phyloP scores from a whole-genome alignment of 2,888 invertebrate species.

The Dromius quadrimaculatus region DNA sequence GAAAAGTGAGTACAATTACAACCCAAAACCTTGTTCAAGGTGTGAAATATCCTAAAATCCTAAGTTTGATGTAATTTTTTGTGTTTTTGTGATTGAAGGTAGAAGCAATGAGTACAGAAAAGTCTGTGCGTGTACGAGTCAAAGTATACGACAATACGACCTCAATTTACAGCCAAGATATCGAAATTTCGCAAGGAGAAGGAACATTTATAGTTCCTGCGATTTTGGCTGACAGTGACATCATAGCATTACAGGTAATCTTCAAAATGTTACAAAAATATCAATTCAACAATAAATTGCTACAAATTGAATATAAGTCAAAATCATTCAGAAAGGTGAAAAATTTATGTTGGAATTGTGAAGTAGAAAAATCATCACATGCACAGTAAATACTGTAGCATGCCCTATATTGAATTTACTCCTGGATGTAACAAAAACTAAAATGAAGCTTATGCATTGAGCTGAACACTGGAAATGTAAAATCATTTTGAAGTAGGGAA shows the following conservation, averaged over 20 bases:
- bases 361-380: not conserved
- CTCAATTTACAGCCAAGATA: constrained; percentile 78
- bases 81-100: constrained; percentile 66
- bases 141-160: constrained; percentile 77
- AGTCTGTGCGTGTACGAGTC: constrained; percentile 74
- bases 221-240: constrained; percentile 75
- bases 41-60: too few relatives aligned
- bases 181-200: constrained; percentile 77
- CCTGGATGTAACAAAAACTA: constrained; percentile 1
- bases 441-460: not conserved
- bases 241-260: constrained; percentile 75
- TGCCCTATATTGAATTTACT: constrained; percentile 13
- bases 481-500: not conserved
- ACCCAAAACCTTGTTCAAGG: too few relatives aligned
- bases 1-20: constrained; percentile 68
- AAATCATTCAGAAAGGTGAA: not conserved
- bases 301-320: not conserved
- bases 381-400: not conserved
- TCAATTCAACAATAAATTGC: not conserved
- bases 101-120: constrained; percentile 78
- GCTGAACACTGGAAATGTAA: constrained; percentile 4
- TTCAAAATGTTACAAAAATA: not conserved
- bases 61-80: too few relatives aligned
- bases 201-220: constrained; percentile 77
- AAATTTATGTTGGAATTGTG: constrained; percentile 8